Conservation (phyloP, 2,113 vertebrate genomes). For the Istiophorus platypterus region DNA sequence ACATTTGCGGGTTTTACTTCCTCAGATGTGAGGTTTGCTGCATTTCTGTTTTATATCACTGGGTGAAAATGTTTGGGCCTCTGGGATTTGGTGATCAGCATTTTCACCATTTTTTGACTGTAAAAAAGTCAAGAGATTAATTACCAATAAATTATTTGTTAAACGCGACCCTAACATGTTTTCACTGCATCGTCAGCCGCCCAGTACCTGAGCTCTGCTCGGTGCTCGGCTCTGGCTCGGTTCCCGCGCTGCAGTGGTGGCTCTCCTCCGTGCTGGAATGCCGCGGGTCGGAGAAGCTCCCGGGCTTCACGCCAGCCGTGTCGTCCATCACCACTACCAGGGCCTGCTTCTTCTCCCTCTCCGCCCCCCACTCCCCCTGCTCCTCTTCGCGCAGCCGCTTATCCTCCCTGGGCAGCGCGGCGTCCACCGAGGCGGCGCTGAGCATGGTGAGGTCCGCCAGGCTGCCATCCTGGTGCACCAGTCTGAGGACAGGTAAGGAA, state of each 20-base stretch:
- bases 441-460: conserved; percentile 95
- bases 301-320: conserved; percentile 73
- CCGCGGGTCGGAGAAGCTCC: conserved; percentile 57
- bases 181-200: neutral
- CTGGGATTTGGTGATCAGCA: neutral
- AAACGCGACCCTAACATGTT: neutral
- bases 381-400: conserved; percentile 68
- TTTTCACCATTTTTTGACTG: too few species aligned
- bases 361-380: conserved; percentile 63
- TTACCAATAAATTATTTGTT: neutral
- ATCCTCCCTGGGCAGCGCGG: conserved; percentile 77
- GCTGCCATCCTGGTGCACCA: conserved; percentile 95
- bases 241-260: conserved; percentile 77
- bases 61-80: neutral
- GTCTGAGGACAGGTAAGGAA: conserved; percentile 77
- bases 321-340: conserved; percentile 79
- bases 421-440: conserved; percentile 84
- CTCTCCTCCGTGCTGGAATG: conserved; percentile 81
- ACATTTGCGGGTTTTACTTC: too few species aligned
- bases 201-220: conserved; percentile 91
- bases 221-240: conserved; percentile 83
- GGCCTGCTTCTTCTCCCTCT: conserved; percentile 76
- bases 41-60: neutral
- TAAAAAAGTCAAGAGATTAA: neutral
- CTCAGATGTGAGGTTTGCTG: neutral